Base-by-base conservation (phyloP, 2,113 vertebrate species). In the Limnothrissa miodon region DNA sequence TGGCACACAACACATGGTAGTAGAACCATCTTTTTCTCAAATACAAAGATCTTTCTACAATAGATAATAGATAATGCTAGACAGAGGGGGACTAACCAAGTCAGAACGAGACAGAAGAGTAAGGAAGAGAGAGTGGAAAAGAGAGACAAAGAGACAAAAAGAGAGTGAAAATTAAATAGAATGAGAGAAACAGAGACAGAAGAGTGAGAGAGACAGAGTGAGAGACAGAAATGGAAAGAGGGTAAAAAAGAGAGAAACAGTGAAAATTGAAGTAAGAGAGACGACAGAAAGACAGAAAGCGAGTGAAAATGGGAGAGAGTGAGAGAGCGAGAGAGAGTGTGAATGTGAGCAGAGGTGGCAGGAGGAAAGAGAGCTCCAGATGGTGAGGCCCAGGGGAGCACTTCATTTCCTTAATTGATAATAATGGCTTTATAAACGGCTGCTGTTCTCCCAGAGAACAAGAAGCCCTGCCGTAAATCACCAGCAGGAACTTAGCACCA, bases 361-460 rank as follows among this genome's bases (percentile, higher is more conserved):
- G 19, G 25, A 17, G 53, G 39, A 42, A 79, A 6, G 21, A 36
- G 81, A 11, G 13, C 86, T 91, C 92, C 93, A 94, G 92, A 94
- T 94, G 93, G 93, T 80, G 87, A 91, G 87, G 87, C 93, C 93
- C 93, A 89, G 62, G 91, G 92, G 93, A 93, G 84, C 93, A 93
- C 88, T 94, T 94, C 82, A 93, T 94, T 95, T 94, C 91, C 90
- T 92, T 94, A 94, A 94, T 93, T 94, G 93, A 94, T 91, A 92
- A 92, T 94, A 94, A 95, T 92, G 93, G 89, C 92, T 94, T 94
- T 93, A 93, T 94, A 94, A 94, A 93, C 80, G 92, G 85, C 88
- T 59, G 48, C 88, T 90, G 91, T 84, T 90, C 91, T 94, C 90
- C 91, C 89, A 92, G 87, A 87, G 84, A 90, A 85, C 88, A 89